Base-by-base conservation (phyloP, 53 echinoderm and acorn worm species). In the Crossaster papposus region DNA sequence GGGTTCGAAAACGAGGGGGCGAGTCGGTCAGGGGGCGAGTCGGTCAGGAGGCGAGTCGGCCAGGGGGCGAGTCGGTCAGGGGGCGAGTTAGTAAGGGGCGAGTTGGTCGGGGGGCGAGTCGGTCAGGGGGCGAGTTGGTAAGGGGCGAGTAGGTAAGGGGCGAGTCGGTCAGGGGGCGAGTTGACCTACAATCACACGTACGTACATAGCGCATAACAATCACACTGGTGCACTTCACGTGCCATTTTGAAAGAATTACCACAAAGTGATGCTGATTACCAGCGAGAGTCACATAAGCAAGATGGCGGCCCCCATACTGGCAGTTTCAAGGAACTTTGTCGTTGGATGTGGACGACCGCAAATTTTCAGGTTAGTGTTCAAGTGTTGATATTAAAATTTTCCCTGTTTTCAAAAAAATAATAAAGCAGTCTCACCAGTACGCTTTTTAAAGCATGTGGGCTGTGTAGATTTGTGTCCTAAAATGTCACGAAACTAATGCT, bases 251-350 rank as follows among this genome's bases (percentile, higher is more conserved):
- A 23, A 30, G 30, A 76, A 35, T 10, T 71, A 23, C n/a, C n/a
- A 83, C 72, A 70, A 70, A 71, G 0, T 79, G 79, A 58, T 58
- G 58, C 58, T 11, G 58, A 58, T 58, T 20, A 70, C 70, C 28
- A 70, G 30, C 22, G 58, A 58, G 22, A 20, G 58, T 20, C 22
- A n/a, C 4, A 29, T 32, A 80, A 70, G 70, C 74, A 90, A 90
- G 20, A 90, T 90, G 90, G 82, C 90, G 36, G 81, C 90, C 58
- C 33, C 82, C 90, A 90, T 82, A 82, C 4, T 90, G 14, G 44
- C 44, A 44, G 14, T 28, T 24, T 70, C 58, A 11, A 58, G 81
- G 1, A 73, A n/a, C 31, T 32, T 50, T 12, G 13, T 64, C n/a
- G 71, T 28, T 22, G 44, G 26, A 17, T 84, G 52, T 32, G 29